Percentiles rank a stretch among this genome's conserved stretches.
These are phyloP conservation scores for Capromys pilorides DNA, from an alignment of 2,797 vertebrate genomes.

Conservation along the genomic window DNA sequence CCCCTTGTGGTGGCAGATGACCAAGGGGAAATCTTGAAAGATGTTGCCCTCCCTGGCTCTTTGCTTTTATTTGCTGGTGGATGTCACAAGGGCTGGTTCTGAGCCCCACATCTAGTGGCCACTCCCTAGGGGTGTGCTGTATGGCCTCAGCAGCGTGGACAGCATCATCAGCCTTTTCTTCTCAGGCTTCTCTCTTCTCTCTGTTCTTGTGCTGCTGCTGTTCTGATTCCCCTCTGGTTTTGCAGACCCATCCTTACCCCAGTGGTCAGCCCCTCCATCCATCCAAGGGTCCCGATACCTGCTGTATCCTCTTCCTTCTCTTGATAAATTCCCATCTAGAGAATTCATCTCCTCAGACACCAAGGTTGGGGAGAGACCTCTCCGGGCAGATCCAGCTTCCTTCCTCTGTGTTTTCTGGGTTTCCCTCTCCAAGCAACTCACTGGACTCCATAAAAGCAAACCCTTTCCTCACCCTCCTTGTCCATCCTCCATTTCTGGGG, in stretches of 20 bases:
- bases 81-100: neutral
- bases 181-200: neutral
- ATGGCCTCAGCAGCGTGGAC: neutral
- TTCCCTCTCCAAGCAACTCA: neutral
- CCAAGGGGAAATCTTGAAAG: neutral
- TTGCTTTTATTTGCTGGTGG: neutral
- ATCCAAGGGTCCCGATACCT: neutral
- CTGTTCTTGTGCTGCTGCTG: neutral
- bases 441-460: neutral
- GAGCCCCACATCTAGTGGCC: neutral
- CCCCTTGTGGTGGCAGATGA: neutral
- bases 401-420: neutral
- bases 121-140: neutral
- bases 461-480: neutral
- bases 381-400: neutral
- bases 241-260: neutral
- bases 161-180: neutral
- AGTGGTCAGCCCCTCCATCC: too few relatives aligned
- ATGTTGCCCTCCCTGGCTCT: neutral
- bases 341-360: neutral
- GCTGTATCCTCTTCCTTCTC: neutral
- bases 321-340: neutral
- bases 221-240: neutral
- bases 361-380: neutral
- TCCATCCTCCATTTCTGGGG: neutral